Percentiles rank a stretch among this genome's conserved stretches.
Conservation (phyloP, 2,797 vertebrate genomes). For the Sciurus vulgaris region DNA sequence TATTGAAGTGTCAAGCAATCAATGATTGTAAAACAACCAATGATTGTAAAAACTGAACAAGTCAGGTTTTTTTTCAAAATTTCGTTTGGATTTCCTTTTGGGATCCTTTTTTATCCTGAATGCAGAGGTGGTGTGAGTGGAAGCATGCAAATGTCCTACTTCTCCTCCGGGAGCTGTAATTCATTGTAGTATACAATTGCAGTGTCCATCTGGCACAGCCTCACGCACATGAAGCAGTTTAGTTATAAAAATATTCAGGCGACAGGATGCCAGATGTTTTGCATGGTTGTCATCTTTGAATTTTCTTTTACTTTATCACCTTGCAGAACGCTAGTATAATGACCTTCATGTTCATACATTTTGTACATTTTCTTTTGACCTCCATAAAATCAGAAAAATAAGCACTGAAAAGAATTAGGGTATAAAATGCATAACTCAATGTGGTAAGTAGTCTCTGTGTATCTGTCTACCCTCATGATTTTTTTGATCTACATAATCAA, state of each 20-base stretch:
- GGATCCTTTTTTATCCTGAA: not conserved
- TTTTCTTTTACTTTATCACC: conserved; percentile 70
- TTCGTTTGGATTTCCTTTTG: not conserved
- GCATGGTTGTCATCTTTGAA: conserved; percentile 62
- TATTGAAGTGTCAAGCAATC: not conserved
- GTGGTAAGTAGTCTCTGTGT: not conserved
- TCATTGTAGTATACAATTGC: not conserved
- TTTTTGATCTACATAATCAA: not conserved
- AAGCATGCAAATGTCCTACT: not conserved
- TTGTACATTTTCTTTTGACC: conserved; percentile 44
- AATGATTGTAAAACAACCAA: not conserved
- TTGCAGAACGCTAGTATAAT: conserved; percentile 5
- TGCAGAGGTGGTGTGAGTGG: not conserved
- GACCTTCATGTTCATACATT: conserved; percentile 44
- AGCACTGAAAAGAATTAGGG: not conserved
- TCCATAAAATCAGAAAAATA: not conserved
- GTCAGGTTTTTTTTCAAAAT: not conserved
- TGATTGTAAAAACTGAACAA: not conserved
- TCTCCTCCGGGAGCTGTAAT: not conserved
- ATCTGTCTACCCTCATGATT: not conserved
- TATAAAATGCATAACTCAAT: not conserved
- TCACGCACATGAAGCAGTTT: not conserved
- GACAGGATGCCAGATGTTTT: conserved; percentile 73
- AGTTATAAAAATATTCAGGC: conserved; percentile 59
- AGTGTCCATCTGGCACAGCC: conserved; percentile 55